Evolutionary conservation across 2,888 invertebrate genomes (phyloP), one percentile per base, ranked within the genome.

Genomic region (Anthophora plumipes): DNA sequence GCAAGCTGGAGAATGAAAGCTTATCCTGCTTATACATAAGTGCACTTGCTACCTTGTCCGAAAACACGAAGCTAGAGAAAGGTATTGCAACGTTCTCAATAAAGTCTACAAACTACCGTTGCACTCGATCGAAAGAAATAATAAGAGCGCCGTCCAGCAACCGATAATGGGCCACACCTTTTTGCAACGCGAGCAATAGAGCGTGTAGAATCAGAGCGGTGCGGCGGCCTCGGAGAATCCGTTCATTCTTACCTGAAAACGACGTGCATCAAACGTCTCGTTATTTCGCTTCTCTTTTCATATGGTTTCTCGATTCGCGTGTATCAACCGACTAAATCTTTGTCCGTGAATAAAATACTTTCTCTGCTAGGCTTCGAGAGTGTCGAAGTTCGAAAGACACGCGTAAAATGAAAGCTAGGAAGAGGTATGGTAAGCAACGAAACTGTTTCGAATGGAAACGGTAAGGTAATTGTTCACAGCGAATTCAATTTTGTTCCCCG

Each of bases 161-260:
- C 46, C 57, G 57, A 55, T 82, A 84, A 82, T 72, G 74, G 55
- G 80, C 77, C 82, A 69, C 82, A 59, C 85, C 84, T 85, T 77
- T 67, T 77, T 67, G 57, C 60, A 60, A 22, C 43, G 37, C 31
- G 25, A 41, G 31, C 46, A 46, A 72, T 55, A 73, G 73, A 25
- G 63, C 61, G 46, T 57, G 68, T 74, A 69, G n/a, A n/a, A n/a
- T n/a, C n/a, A n/a, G n/a, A n/a, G n/a, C n/a, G n/a, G n/a, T n/a
- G n/a, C n/a, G n/a, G 41, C 61, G 54, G 64, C 25, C 39, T 14
- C 22, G 50, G 67, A 52, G 55, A 37, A 57, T 57, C 14, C 66
- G 46, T 46, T 66, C 54, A 66, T 78, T 60, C 17, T 11, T 14
- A 46, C 37, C 17, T 39, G 67, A 60, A 76, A 80, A 60, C 60